A percentile compares a stretch with the other conserved stretches of the same genome.
phyloP scores from a whole-genome alignment of 92 coral and sea anemone genomes.

The Montipora capitata region DNA sequence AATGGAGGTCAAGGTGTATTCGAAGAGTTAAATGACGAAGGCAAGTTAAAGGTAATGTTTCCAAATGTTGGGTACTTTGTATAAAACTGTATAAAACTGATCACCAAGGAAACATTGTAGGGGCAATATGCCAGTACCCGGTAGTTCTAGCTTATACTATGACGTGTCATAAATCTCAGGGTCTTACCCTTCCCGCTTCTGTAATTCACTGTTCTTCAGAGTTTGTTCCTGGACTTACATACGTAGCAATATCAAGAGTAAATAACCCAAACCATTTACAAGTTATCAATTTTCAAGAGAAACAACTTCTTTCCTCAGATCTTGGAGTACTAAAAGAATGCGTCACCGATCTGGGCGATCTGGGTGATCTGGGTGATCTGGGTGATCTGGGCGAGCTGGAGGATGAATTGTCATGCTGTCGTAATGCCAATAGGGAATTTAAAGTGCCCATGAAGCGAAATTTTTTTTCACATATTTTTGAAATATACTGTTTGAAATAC shows the following conservation, averaged over 20 bases:
- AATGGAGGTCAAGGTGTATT: slow-evolving; percentile 35
- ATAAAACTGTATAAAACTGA: slow-evolving; percentile 3
- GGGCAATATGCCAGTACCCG: slow-evolving; percentile 62
- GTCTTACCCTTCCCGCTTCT: slow-evolving; percentile 31
- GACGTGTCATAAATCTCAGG: slow-evolving; percentile 55
- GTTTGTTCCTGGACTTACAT: slow-evolving; percentile 34
- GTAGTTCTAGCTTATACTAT: slow-evolving; percentile 51
- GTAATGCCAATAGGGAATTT: too few relatives aligned
- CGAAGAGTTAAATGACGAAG: background rate
- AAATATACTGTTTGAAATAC: too few relatives aligned
- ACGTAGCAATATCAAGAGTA: slow-evolving; percentile 45
- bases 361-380: too few relatives aligned
- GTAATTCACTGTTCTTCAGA: slow-evolving; percentile 40
- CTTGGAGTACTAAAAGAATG: too few relatives aligned
- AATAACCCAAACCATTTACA: slow-evolving; percentile 23
- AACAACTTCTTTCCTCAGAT: background rate
- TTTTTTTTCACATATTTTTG: too few relatives aligned
- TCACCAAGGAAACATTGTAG: slow-evolving; percentile 6
- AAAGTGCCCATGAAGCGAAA: too few relatives aligned
- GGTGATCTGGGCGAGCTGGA: too few relatives aligned
- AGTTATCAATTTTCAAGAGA: background rate
- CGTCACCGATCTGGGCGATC: too few relatives aligned
- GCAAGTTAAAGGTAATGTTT: background rate
- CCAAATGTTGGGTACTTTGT: slow-evolving; percentile 23
- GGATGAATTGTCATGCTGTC: too few relatives aligned